Conservation (phyloP, 2,888 invertebrate genomes). For the Drosophila melanosoma region DNA sequence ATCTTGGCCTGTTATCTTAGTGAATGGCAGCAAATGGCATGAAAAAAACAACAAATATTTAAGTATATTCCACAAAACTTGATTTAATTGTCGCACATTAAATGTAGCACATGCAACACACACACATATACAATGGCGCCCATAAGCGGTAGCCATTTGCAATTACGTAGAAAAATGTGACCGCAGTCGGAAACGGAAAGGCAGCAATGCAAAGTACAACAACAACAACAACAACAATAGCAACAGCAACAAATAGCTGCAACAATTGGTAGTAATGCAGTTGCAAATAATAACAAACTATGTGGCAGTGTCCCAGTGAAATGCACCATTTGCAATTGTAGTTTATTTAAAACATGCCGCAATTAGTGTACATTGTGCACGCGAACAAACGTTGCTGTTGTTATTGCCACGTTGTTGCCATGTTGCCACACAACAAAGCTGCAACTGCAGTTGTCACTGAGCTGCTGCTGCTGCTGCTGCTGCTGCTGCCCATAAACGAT, state of each 20-base stretch:
- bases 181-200: conserved; percentile 68
- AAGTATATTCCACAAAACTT: conserved; percentile 48
- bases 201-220: conserved; percentile 54
- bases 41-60: conserved; percentile 21
- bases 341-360: conserved; percentile 78
- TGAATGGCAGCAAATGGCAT: not conserved
- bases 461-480: not conserved
- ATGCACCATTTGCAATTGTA: conserved; percentile 80
- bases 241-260: conserved; percentile 31
- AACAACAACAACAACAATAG: conserved; percentile 32
- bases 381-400: conserved; percentile 37
- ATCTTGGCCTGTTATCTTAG: conserved; percentile 25
- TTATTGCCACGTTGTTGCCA: conserved; percentile 38
- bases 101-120: conserved; percentile 39
- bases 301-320: conserved; percentile 51
- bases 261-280: conserved; percentile 57
- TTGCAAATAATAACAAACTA: conserved; percentile 69
- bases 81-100: conserved; percentile 78
- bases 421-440: conserved; percentile 60
- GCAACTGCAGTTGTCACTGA: conserved; percentile 43
- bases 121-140: conserved; percentile 32
- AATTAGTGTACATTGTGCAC: conserved; percentile 73
- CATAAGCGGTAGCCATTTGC: conserved; percentile 50
- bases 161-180: conserved; percentile 76
- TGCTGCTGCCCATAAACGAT: conserved; percentile 49